These are phyloP conservation scores for Mythimna lalbum DNA, from an alignment of 2,888 invertebrate species.

Conservation along the genomic window DNA sequence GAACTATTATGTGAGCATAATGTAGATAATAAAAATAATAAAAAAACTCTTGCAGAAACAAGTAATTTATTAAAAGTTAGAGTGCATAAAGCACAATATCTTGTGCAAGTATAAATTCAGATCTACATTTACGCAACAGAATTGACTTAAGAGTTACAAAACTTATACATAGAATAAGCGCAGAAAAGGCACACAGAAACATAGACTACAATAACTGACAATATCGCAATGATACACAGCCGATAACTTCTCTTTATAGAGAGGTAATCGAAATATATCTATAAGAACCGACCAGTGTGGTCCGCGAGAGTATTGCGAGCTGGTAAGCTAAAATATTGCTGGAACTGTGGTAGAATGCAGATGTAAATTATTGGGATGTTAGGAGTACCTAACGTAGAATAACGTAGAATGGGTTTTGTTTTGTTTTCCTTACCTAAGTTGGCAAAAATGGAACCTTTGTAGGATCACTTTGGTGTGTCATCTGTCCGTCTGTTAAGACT, in stretches of 20 bases:
- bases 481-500: too few relatives aligned
- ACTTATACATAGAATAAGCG: constrained; percentile 14
- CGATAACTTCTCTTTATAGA: constrained; percentile 70
- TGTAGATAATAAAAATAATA: too few relatives aligned
- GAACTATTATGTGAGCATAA: too few relatives aligned
- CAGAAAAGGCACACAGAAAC: constrained; percentile 13
- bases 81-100: not conserved
- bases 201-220: constrained; percentile 58
- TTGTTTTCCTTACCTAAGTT: not conserved
- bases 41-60: too few relatives aligned
- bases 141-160: not conserved
- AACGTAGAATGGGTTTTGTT: not conserved
- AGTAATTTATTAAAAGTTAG: too few relatives aligned
- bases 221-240: constrained; percentile 69
- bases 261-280: constrained; percentile 69
- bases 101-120: not conserved
- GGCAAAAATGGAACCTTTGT: too few relatives aligned
- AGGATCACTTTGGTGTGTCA: too few relatives aligned
- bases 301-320: constrained; percentile 27
- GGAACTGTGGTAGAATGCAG: constrained; percentile 15
- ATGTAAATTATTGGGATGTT: constrained; percentile 16
- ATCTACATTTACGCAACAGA: not conserved
- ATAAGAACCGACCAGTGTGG: constrained; percentile 43
- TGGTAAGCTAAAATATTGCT: constrained; percentile 27
- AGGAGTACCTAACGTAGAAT: not conserved